These are phyloP conservation scores for Kradibia gibbosae DNA, from an alignment of 1,140 invertebrate genomes.

Conservation along the genomic window DNA sequence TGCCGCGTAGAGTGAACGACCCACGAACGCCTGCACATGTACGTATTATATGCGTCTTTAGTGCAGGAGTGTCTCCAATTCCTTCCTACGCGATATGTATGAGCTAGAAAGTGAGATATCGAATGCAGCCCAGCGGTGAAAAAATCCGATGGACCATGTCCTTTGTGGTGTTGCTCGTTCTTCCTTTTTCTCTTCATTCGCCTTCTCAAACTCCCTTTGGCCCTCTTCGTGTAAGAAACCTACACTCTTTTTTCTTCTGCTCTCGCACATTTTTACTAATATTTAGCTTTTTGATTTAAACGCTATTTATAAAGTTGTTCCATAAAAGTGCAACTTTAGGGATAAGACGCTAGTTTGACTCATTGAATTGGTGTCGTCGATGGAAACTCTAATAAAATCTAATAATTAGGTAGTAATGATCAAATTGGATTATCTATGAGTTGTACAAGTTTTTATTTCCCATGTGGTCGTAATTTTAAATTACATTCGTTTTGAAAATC, in stretches of 20 bases:
- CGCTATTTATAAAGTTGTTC: slow-evolving; percentile 9
- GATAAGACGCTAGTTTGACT: too few relatives aligned
- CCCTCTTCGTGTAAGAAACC: not conserved
- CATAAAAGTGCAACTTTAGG: not conserved
- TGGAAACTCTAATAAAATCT: too few relatives aligned
- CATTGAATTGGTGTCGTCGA: too few relatives aligned
- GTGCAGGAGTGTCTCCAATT: not conserved
- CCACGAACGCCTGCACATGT: not conserved
- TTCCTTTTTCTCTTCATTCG: not conserved
- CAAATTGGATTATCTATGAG: too few relatives aligned
- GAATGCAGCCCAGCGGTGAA: slow-evolving; percentile 1
- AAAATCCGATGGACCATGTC: slow-evolving; percentile 1
- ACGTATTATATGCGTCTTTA: not conserved
- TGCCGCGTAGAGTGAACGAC: slow-evolving; percentile 39
- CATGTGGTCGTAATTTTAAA: too few relatives aligned
- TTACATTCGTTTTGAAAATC: too few relatives aligned
- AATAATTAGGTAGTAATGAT: too few relatives aligned
- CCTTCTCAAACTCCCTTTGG: too few relatives aligned
- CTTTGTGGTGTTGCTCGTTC: not conserved
- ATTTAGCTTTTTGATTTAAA: slow-evolving; percentile 40
- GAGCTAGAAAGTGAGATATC: slow-evolving; percentile 2
- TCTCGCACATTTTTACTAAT: not conserved
- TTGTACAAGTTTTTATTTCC: too few relatives aligned
- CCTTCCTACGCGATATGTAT: slow-evolving; percentile 29
- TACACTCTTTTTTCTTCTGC: not conserved